Evolutionary conservation across 2,113 vertebrate species (phyloP).

Genomic region (Ifrita kowaldi): DNA sequence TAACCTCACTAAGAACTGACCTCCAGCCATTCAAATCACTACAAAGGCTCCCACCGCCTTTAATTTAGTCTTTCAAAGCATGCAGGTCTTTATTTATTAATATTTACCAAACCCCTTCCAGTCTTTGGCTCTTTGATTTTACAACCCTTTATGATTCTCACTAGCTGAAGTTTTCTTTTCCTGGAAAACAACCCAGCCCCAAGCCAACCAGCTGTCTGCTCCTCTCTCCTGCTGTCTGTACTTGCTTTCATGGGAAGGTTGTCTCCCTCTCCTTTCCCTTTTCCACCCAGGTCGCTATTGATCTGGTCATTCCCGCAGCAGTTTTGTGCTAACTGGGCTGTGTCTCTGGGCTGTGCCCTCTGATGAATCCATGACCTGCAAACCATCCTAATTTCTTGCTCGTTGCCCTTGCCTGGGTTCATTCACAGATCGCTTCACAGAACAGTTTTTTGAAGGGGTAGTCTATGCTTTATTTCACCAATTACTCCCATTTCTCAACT

Average conservation of each 20-base stretch:
- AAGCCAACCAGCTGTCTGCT: background rate
- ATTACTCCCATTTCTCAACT: background rate
- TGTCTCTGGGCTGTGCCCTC: background rate
- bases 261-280: background rate
- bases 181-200: background rate
- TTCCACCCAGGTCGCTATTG: background rate
- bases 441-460: background rate
- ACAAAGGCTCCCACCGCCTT: background rate
- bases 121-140: background rate
- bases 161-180: background rate
- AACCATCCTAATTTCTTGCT: background rate
- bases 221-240: background rate
- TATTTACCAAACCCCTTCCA: background rate
- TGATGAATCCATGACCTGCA: background rate
- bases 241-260: background rate
- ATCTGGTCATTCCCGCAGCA: background rate
- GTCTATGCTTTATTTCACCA: background rate
- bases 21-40: background rate
- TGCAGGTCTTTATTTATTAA: background rate
- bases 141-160: background rate
- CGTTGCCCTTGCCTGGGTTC: background rate
- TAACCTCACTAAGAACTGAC: background rate
- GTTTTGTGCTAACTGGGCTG: background rate
- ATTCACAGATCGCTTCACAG: background rate
- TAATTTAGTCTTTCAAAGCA: background rate